Base-by-base conservation (phyloP, 2,113 vertebrate genomes). In the Poeciliopsis turrubarensis region DNA sequence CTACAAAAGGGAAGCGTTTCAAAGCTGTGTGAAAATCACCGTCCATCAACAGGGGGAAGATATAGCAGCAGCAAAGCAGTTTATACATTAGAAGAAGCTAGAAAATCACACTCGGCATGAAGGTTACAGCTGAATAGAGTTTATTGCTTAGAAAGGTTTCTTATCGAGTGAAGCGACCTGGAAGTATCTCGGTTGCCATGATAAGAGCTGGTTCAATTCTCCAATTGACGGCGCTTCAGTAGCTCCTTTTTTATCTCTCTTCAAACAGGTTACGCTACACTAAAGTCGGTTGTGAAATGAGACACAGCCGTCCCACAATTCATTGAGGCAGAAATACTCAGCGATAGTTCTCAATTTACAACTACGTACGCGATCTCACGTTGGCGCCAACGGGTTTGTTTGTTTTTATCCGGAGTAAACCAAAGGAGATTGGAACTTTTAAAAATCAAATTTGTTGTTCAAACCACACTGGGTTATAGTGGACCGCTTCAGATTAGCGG, bases 131-230 rank as follows among this genome's bases (percentile, higher is more conserved):
- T 72, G 70, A 72, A 63, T 32, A 63, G 37, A 31, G 37, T 74
- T 65, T 32, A 54, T 47, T 64, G 62, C 61, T 73, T 17, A 27
- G 47, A 31, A 65, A 73, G 41, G 60, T 54, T 66, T 51, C 63
- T 60, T 39, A 57, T 37, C 34, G 26, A 63, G 60, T 72, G 60
- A 64, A 72, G 47, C 22, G 31, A 74, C 31, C 63, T 60, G 31
- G 31, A 66, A 73, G 72, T 12, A 37, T 37, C 29, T 65, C 44
- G 37, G 63, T 25, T 29, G 61, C 71, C 30, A 34, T 27, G 30
- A 73, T 66, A 57, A 65, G 62, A 65, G 15, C 31, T 1, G 44
- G 30, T 29, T 13, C 62, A 27, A 27, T 27, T 72, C 61, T 47
- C 5, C n/a, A 17, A 63, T 31, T 26, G 34, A 63, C 4, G 26